Percentiles rank a stretch among this genome's conserved stretches.
phyloP scores from a whole-genome alignment of 2,888 invertebrate species.

The Ornithoptera priamus region DNA sequence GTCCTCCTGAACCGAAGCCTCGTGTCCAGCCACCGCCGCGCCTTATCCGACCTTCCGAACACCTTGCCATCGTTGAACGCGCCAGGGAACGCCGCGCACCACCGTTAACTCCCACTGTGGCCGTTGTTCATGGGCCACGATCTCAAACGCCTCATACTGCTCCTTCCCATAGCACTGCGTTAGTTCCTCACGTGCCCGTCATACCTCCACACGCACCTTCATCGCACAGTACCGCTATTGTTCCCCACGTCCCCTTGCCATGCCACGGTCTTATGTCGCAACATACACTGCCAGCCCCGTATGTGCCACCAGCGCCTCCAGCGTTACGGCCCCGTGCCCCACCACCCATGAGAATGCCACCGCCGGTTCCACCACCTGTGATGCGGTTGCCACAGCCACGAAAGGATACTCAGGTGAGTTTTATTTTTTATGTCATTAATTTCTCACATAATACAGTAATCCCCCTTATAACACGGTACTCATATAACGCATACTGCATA shows the following conservation, averaged over 20 bases:
- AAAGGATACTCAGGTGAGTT: conserved; percentile 68
- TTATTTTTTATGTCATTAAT: background rate
- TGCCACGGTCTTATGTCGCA: conserved; percentile 44
- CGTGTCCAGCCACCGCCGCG: conserved; percentile 58
- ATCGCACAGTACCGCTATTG: conserved; percentile 20
- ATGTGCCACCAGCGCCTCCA: conserved; percentile 48
- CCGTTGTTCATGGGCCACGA: conserved; percentile 56
- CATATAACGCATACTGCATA: too few relatives aligned
- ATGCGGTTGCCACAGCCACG: conserved; percentile 60
- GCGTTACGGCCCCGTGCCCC: conserved; percentile 62
- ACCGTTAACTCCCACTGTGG: conserved; percentile 56
- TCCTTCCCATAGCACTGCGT: conserved; percentile 32
- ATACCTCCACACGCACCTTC: conserved; percentile 30
- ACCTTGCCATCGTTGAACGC: conserved; percentile 52
- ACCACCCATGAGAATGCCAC: conserved; percentile 66
- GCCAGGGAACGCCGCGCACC: conserved; percentile 51
- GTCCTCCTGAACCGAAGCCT: conserved; percentile 57
- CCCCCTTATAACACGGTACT: too few relatives aligned
- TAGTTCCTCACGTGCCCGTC: conserved; percentile 31
- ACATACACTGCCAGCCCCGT: conserved; percentile 32
- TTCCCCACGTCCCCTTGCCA: conserved; percentile 37
- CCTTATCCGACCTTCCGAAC: conserved; percentile 70
- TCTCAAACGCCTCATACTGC: conserved; percentile 30
- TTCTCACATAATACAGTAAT: too few relatives aligned
- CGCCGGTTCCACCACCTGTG: conserved; percentile 50